Evolutionary conservation across 2,113 vertebrate genomes (phyloP).

Genomic region (Columba janthina): DNA sequence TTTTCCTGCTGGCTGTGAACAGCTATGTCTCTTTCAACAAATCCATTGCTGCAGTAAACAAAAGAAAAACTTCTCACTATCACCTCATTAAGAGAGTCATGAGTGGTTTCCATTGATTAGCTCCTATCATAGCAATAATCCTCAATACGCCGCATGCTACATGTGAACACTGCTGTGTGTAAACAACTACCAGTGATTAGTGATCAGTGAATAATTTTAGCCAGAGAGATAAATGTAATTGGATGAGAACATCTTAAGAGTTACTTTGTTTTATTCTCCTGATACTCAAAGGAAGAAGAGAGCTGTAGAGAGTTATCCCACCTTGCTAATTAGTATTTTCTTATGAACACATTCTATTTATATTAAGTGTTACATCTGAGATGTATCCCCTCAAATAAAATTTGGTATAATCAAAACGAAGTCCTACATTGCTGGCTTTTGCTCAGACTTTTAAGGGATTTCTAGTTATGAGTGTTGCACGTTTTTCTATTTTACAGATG

Average conservation of each 20-base stretch:
- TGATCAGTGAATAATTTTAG: slow-evolving; percentile 74
- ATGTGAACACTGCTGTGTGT: slow-evolving; percentile 53
- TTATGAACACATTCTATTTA: background rate
- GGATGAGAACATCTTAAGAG: slow-evolving; percentile 51
- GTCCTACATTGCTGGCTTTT: background rate
- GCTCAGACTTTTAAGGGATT: background rate
- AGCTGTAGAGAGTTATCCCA: slow-evolving; percentile 38
- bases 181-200: slow-evolving; percentile 76
- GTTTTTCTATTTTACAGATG: background rate
- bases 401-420: background rate
- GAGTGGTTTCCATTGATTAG: slow-evolving; percentile 72
- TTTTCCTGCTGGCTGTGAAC: slow-evolving; percentile 66
- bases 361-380: background rate
- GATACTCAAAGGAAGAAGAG: background rate
- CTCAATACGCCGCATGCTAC: slow-evolving; percentile 53
- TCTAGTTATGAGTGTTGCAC: background rate
- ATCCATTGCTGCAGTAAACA: slow-evolving; percentile 54
- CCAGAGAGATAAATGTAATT: slow-evolving; percentile 52
- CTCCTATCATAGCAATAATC: slow-evolving; percentile 69
- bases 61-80: slow-evolving; percentile 52
- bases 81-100: slow-evolving; percentile 65
- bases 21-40: slow-evolving; percentile 57
- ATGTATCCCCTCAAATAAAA: background rate
- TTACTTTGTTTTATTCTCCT: slow-evolving; percentile 61
- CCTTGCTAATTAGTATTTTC: slow-evolving; percentile 19